Evolutionary conservation across 2,888 invertebrate species (phyloP), one percentile per base, ranked within the genome.

Genomic region (Dicyrtoma fusca): DNA sequence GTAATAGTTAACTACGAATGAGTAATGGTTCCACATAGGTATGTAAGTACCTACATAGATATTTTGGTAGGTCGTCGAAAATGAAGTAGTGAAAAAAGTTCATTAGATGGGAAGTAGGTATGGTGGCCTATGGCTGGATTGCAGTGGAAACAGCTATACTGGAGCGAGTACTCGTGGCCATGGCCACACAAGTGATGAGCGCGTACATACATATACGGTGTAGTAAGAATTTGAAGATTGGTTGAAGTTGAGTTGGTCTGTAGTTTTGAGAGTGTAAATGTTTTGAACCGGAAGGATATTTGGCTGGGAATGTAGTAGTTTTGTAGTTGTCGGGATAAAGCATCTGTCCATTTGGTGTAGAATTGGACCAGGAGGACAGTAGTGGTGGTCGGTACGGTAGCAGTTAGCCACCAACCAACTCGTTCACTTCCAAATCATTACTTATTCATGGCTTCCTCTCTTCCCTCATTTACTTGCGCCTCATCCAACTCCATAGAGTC

Each of bases 381-480:
- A 53, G 47, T 64, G 26, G 65, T 51, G 65, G 65, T 65, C 47
- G 49, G 47, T 49, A 64, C 64, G 44, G 59, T 63, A 42, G 63
- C 44, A 17, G 44, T 44, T 64, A 55, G 51, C 61, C 69, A 64
- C 64, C 69, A 53, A 64, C 53, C 69, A 69, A 73, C 59, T 73
- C 69, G 73, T 73, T 73, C 69, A 69, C 69, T 73, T 73, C 69
- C 69, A 69, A 45, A 5, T 49, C 34, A 73, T 73, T 69, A 73
- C 55, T 73, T 65, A 73, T 73, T 73, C 73, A 73, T 73, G 57
- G 34, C 55, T 69, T 70, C 51, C 73, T 69, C 73, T 73, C 69
- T 65, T 73, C 69, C 65, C 73, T 73, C 73, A 73, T 73, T 73
- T 73, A 73, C 69, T 69, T 68, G 66, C 66, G 10, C 66, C 66